phyloP scores from a whole-genome alignment of 2,888 invertebrate genomes.

The Eueremaeus valkanovi region DNA sequence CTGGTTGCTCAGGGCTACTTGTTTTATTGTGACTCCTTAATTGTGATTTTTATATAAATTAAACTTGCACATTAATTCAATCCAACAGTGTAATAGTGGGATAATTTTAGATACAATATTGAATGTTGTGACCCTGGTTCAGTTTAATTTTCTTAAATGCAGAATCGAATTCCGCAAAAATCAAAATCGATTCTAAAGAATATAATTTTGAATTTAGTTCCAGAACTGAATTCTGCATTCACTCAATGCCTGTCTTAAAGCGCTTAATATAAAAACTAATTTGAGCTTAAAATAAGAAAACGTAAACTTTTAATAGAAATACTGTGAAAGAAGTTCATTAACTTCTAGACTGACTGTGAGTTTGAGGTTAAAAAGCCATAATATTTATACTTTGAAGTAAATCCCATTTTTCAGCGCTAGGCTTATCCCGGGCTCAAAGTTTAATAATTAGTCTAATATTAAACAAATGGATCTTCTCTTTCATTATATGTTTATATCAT shows the following conservation, averaged over 20 bases:
- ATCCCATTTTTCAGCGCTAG: not conserved
- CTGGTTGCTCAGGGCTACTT: too few relatives aligned
- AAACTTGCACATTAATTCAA: too few relatives aligned
- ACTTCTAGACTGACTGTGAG: not conserved
- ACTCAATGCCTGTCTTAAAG: not conserved
- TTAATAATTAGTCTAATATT: too few relatives aligned
- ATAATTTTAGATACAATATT: too few relatives aligned
- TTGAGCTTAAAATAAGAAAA: constrained; percentile 2
- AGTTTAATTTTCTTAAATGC: too few relatives aligned
- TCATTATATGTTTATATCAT: too few relatives aligned
- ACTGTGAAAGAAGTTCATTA: constrained; percentile 7
- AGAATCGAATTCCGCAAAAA: not conserved
- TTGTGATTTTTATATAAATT: too few relatives aligned
- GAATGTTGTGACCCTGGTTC: too few relatives aligned
- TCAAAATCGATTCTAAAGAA: not conserved
- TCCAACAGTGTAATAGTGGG: too few relatives aligned
- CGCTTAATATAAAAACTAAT: not conserved
- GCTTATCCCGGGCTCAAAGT: not conserved
- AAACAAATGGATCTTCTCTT: too few relatives aligned
- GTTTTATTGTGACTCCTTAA: too few relatives aligned
- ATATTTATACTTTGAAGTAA: not conserved
- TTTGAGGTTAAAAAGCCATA: not conserved
- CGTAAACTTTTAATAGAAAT: constrained; percentile 11
- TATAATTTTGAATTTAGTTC: not conserved
- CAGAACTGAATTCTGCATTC: not conserved